Evolutionary conservation across 2,888 invertebrate genomes (phyloP).

Genomic region (Rhagium mordax): DNA sequence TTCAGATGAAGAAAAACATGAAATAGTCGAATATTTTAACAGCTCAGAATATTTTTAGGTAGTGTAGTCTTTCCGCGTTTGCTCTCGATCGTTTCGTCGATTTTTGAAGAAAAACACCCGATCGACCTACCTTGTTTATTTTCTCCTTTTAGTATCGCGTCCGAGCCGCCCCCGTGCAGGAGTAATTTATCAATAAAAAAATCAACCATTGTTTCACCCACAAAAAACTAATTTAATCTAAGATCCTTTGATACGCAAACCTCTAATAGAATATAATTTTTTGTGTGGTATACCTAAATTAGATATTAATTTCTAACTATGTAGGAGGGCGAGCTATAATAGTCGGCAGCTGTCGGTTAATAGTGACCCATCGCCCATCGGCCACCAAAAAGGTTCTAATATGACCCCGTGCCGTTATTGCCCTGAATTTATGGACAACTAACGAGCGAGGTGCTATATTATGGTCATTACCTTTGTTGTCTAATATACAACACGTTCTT

Average conservation of each 20-base stretch:
- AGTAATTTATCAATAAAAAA: slow-evolving; percentile 30
- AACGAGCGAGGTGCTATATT: slow-evolving; percentile 36
- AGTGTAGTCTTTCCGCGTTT: too few species aligned
- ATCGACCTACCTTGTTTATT: too few species aligned
- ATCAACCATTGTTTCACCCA: slow-evolving; percentile 31
- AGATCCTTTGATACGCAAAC: slow-evolving; percentile 31
- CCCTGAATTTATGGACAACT: slow-evolving; percentile 40
- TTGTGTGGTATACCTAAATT: slow-evolving; percentile 54
- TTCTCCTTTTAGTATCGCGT: too few species aligned
- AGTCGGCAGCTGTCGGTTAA: slow-evolving; percentile 52
- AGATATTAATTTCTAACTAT: slow-evolving; percentile 58
- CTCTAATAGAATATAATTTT: slow-evolving; percentile 46
- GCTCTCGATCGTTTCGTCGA: too few species aligned
- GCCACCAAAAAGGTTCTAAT: slow-evolving; percentile 37
- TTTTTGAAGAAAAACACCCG: too few species aligned
- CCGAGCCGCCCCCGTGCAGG: not conserved
- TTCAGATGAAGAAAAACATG: too few species aligned
- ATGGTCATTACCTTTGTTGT: slow-evolving; percentile 34
- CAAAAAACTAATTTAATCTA: slow-evolving; percentile 35
- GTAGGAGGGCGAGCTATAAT: slow-evolving; percentile 56
- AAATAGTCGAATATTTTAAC: too few species aligned
- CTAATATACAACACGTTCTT: slow-evolving; percentile 26
- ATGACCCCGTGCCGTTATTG: slow-evolving; percentile 40
- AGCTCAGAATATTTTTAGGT: too few species aligned
- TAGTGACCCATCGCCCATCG: slow-evolving; percentile 36